Conservation (phyloP, 2,797 vertebrate species). For the Lutjanus argentimaculatus region DNA sequence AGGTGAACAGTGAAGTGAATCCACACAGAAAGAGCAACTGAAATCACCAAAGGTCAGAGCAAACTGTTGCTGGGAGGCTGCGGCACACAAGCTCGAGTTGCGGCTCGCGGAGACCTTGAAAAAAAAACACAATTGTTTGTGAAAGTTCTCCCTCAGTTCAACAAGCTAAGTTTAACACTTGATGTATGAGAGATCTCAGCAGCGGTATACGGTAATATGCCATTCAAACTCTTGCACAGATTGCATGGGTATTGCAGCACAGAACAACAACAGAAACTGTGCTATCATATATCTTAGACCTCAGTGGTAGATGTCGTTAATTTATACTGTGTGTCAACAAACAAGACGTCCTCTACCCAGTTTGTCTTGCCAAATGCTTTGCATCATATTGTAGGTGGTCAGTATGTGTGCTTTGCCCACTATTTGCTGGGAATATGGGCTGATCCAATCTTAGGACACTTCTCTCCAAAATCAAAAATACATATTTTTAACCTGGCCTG, state of each 20-base stretch:
- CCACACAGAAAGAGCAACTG: neutral
- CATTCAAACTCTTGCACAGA: conserved; percentile 7
- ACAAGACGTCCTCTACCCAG: neutral
- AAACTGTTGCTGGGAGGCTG: conserved; percentile 18
- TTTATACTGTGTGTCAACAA: neutral
- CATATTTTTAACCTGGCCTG: too few relatives aligned
- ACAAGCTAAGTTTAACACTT: neutral
- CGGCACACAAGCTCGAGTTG: neutral
- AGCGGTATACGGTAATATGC: too few relatives aligned
- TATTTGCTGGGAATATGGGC: neutral
- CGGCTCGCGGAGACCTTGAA: conserved; percentile 1
- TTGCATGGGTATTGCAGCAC: neutral
- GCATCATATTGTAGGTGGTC: neutral
- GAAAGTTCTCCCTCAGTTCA: neutral
- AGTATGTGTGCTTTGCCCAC: neutral
- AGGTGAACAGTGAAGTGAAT: neutral
- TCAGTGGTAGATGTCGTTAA: neutral
- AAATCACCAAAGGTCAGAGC: neutral
- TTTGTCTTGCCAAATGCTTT: neutral
- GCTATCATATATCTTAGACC: neutral
- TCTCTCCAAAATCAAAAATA: too few relatives aligned
- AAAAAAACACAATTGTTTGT: neutral
- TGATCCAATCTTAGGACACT: neutral
- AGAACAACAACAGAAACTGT: neutral
- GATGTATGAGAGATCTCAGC: neutral